These are phyloP conservation scores for Propsilocerus akamusi DNA, from an alignment of 1,140 invertebrate species.

Conservation along the genomic window DNA sequence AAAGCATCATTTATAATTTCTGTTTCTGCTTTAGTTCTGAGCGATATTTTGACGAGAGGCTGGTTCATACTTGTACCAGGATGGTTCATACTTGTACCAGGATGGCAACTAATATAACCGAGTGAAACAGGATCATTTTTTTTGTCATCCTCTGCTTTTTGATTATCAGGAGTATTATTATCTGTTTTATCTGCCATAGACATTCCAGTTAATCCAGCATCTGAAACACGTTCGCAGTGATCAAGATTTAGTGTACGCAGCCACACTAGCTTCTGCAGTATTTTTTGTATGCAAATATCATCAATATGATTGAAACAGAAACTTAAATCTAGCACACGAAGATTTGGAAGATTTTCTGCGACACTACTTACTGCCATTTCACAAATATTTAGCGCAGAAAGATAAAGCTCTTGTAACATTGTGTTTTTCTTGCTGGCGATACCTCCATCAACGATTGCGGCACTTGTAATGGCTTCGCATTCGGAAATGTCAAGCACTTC, in stretches of 20 bases:
- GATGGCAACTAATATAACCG: slow-evolving; percentile 8
- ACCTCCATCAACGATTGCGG: slow-evolving; percentile 35
- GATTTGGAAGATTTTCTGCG: slow-evolving; percentile 31
- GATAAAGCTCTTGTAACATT: slow-evolving; percentile 31
- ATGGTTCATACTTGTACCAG: background rate
- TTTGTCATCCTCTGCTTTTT: slow-evolving; percentile 7
- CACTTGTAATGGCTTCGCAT: slow-evolving; percentile 38
- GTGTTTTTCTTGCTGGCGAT: slow-evolving; percentile 28
- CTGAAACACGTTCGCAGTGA: slow-evolving; percentile 39
- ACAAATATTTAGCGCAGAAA: slow-evolving; percentile 38
- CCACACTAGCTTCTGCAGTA: slow-evolving; percentile 37
- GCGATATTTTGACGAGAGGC: slow-evolving; percentile 28
- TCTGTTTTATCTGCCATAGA: slow-evolving; percentile 22
- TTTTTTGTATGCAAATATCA: slow-evolving; percentile 39
- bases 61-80: slow-evolving; percentile 12
- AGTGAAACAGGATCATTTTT: slow-evolving; percentile 15
- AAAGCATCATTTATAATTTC: slow-evolving; percentile 42
- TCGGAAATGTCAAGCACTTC: slow-evolving; percentile 41
- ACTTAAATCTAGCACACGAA: slow-evolving; percentile 40
- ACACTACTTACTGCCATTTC: slow-evolving; percentile 35
- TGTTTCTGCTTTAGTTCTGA: slow-evolving; percentile 41
- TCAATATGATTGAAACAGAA: slow-evolving; percentile 46
- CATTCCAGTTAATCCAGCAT: slow-evolving; percentile 45
- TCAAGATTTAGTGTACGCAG: slow-evolving; percentile 38
- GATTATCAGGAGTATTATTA: slow-evolving; percentile 10